Base-by-base conservation (phyloP, 2,888 invertebrate genomes). In the Drosophila robusta region DNA sequence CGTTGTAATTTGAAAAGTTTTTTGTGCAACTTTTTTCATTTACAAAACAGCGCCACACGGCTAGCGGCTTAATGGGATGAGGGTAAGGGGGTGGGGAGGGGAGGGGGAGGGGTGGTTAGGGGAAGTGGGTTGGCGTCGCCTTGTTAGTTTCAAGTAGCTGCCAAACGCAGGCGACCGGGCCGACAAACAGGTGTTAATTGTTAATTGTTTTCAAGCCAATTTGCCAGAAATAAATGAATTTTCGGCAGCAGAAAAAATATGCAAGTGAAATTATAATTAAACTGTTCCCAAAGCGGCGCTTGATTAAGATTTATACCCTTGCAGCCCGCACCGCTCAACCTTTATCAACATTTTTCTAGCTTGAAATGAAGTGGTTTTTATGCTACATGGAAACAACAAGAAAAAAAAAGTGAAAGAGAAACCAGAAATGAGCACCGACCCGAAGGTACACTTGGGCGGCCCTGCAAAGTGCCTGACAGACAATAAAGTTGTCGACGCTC, bases 1-100 rank as follows among this genome's bases (percentile, higher is more conserved):
- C 85, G 87, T 88, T 89, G 90, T 86, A 86, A 86, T 89, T 86
- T 89, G 89, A 86, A 86, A 86, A 86, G 80, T 86, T 86, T 85
- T 86, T 87, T 89, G 50, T 58, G 52, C 83, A 85, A 85, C 89
- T 89, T 85, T 85, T 89, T 85, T 89, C 85, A 85, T 85, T 78
- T 85, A 81, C 83, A 75, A 78, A 78, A 63, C 69, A 56, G 36
- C 34, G 52, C 45, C 41, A 12, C 26, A 4, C 36, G 42, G 47
- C n/a, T n/a, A 22, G 26, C 32, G 39, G 14, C 39, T 34, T 34
- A 34, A 34, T 41, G 9, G 52, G 16, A 9, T n/a, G n/a, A 2
- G 16, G 16, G 11, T 4, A n/a, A n/a, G 2, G 41, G 24, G 14
- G n/a, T 6, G 18, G 8, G 16, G 1, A 29, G 2, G 38, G 7